Evolutionary conservation across 2,888 invertebrate species (phyloP).

Genomic region (Eudemis profundana): DNA sequence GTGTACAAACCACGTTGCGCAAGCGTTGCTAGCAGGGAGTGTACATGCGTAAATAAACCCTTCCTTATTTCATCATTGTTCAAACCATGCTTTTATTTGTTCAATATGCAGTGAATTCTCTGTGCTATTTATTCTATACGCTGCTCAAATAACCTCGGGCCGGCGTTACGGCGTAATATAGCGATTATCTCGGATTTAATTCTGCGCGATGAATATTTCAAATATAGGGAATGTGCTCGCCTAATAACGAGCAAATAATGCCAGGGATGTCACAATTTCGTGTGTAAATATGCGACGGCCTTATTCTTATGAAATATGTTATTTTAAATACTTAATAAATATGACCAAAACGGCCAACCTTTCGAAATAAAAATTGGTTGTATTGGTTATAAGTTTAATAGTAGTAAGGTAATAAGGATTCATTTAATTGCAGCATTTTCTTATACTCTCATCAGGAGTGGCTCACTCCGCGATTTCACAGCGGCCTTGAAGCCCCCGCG

Average conservation of each 20-base stretch:
- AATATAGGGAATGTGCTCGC: constrained; percentile 12
- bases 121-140: neutral
- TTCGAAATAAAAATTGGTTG: too few species aligned
- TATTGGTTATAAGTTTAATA: too few species aligned
- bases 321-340: neutral
- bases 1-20: too few species aligned
- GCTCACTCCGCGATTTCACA: too few species aligned
- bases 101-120: neutral
- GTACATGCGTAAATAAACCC: too few species aligned
- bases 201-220: constrained; percentile 12
- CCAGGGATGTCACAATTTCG: neutral
- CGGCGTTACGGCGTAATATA: constrained; percentile 10
- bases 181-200: constrained; percentile 14
- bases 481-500: too few species aligned
- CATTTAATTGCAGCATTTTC: too few species aligned
- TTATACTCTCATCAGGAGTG: too few species aligned
- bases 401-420: too few species aligned
- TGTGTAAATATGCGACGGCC: neutral
- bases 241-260: constrained; percentile 10
- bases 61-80: too few species aligned
- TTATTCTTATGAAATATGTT: neutral
- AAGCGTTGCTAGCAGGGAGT: too few species aligned
- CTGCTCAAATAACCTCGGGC: neutral
- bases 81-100: neutral
- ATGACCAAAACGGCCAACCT: too few species aligned